Evolutionary conservation across 1,140 invertebrate species (phyloP).

Genomic region (Pogonomyrmex barbatus): DNA sequence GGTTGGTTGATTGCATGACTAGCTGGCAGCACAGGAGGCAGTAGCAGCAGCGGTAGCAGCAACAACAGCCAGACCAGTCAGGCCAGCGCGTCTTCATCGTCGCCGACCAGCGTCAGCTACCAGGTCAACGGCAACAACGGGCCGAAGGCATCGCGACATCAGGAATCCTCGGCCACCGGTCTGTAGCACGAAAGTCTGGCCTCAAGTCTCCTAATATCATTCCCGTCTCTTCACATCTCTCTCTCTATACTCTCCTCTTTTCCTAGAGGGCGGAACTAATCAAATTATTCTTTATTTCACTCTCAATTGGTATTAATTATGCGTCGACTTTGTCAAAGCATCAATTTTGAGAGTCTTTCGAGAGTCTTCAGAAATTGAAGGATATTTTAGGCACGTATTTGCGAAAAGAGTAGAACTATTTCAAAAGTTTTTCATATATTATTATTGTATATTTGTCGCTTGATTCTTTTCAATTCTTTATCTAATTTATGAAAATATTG

Average conservation of each 20-base stretch:
- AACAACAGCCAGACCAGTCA: conserved; percentile 85
- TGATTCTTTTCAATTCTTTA: neutral
- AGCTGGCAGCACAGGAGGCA: conserved; percentile 82
- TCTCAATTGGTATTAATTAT: neutral
- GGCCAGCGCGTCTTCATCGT: conserved; percentile 79
- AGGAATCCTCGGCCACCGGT: conserved; percentile 83
- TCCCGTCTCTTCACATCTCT: conserved; percentile 4
- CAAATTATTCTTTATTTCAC: neutral
- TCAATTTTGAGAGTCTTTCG: neutral
- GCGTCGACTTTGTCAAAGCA: neutral
- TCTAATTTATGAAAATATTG: conserved; percentile 26
- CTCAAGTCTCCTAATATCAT: too few relatives aligned
- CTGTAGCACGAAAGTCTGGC: conserved; percentile 78
- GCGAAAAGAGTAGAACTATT: neutral
- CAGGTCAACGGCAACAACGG: conserved; percentile 75
- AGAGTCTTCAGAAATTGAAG: too few relatives aligned
- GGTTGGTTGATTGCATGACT: conserved; percentile 85
- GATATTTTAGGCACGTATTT: neutral
- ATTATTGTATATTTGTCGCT: neutral
- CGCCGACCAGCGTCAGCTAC: conserved; percentile 75
- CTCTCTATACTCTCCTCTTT: neutral
- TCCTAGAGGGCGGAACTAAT: conserved; percentile 5
- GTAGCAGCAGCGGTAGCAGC: conserved; percentile 80
- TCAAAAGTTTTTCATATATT: neutral
- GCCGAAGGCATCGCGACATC: conserved; percentile 75